These are phyloP conservation scores for Lottia gigantea DNA, from an alignment of 2,888 invertebrate species.

Conservation along the genomic window DNA sequence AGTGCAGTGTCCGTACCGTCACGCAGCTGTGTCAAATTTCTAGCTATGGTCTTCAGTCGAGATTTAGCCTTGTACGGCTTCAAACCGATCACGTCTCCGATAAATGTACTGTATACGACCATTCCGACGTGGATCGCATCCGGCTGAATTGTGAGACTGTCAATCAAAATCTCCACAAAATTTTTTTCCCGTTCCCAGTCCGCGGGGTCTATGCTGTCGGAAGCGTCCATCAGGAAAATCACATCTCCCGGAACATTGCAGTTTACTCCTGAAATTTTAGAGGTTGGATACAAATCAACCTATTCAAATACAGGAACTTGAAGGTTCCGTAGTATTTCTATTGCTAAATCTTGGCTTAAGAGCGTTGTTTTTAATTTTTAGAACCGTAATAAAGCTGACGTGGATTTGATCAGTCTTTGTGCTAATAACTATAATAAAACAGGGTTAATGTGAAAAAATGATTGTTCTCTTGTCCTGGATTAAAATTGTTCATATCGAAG, in stretches of 20 bases:
- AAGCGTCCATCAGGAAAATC: slow-evolving; percentile 54
- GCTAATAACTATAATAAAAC: no score
- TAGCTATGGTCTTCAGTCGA: slow-evolving; percentile 42
- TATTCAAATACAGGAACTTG: not conserved
- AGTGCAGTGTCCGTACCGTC: slow-evolving; percentile 54
- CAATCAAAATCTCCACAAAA: slow-evolving; percentile 51
- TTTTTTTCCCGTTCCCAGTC: slow-evolving; percentile 49
- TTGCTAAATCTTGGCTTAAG: no score
- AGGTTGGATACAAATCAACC: not conserved
- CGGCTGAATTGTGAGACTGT: slow-evolving; percentile 47
- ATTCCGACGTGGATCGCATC: slow-evolving; percentile 52
- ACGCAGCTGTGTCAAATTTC: slow-evolving; percentile 42
- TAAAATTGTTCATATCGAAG: no score
- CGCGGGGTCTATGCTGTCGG: slow-evolving; percentile 44
- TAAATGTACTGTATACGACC: slow-evolving; percentile 50
- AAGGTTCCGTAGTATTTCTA: slow-evolving; percentile 5
- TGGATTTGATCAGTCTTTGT: no score
- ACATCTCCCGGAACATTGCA: slow-evolving; percentile 55
- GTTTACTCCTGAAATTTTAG: slow-evolving; percentile 33
- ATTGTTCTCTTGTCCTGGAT: no score
- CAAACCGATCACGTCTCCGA: slow-evolving; percentile 45
- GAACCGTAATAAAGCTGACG: no score
- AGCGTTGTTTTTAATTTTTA: no score
- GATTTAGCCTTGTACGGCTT: slow-evolving; percentile 46
- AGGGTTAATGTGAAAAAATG: no score